A percentile compares a stretch with the other conserved stretches of the same genome.
phyloP scores from a whole-genome alignment of 2,113 vertebrate genomes.

The Rallus limicola region DNA sequence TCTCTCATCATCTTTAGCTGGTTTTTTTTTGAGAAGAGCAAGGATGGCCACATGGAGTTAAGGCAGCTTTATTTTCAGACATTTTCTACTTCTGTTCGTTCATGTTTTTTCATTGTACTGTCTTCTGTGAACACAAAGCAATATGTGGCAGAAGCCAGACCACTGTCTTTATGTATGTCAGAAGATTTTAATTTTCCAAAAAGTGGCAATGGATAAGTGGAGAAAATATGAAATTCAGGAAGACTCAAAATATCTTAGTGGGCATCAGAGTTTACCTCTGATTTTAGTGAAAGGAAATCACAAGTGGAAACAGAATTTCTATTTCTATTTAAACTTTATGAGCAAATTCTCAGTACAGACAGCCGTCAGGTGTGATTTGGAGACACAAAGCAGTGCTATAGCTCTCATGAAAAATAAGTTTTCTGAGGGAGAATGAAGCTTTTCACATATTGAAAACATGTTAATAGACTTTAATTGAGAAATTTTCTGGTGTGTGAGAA shows the following conservation, averaged over 20 bases:
- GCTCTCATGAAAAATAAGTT: not conserved
- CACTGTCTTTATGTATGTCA: not conserved
- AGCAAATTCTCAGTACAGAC: not conserved
- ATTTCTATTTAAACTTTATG: not conserved
- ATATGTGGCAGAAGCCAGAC: fast-evolving
- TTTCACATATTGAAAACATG: not conserved
- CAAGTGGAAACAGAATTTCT: not conserved
- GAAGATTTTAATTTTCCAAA: not conserved
- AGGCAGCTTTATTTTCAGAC: not conserved
- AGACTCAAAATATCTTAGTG: not conserved
- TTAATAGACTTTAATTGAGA: not conserved
- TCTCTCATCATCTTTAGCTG: not conserved
- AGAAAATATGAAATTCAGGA: not conserved
- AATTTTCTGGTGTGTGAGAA: not conserved
- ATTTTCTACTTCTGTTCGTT: not conserved
- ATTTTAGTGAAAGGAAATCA: not conserved
- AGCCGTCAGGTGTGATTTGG: not conserved
- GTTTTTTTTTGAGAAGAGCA: not conserved
- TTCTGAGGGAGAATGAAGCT: not conserved
- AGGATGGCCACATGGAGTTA: not conserved
- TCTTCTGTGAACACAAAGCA: not conserved
- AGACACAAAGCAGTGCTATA: not conserved
- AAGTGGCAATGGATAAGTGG: not conserved
- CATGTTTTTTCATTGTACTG: not conserved
- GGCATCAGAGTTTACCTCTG: not conserved